A percentile compares a stretch with the other conserved stretches of the same genome.
These are phyloP conservation scores for Apantesis nais DNA, from an alignment of 2,888 invertebrate species.

Conservation along the genomic window DNA sequence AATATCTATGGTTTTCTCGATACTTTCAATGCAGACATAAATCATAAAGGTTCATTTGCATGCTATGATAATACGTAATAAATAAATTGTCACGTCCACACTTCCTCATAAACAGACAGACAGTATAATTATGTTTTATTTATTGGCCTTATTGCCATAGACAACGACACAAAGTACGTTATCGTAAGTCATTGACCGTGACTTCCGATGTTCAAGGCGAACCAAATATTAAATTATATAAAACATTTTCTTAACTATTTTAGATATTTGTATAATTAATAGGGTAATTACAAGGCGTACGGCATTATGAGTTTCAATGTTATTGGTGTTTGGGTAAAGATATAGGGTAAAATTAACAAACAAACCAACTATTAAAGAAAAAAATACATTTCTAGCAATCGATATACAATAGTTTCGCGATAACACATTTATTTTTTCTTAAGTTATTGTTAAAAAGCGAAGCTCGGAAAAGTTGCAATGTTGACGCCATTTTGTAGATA, in stretches of 20 bases:
- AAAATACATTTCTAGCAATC: too few species aligned
- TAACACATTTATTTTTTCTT: too few species aligned
- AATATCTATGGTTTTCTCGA: neutral
- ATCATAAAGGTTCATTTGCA: neutral
- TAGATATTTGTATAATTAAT: neutral
- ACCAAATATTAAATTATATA: conserved; percentile 37
- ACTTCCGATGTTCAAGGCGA: conserved; percentile 59
- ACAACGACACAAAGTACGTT: conserved; percentile 30
- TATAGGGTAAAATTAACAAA: neutral
- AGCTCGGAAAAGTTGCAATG: too few species aligned
- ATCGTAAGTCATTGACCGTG: conserved; percentile 61
- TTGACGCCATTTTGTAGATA: too few species aligned
- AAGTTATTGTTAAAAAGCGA: too few species aligned
- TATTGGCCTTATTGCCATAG: conserved; percentile 22
- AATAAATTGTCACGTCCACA: conserved; percentile 10
- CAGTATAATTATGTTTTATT: conserved; percentile 24
- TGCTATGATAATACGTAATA: neutral
- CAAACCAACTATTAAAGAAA: too few species aligned
- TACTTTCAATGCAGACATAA: neutral
- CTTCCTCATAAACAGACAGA: conserved; percentile 24
- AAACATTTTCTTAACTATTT: conserved; percentile 29
- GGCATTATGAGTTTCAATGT: too few species aligned
- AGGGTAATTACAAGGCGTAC: neutral
- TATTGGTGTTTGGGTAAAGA: neutral
- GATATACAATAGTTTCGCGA: too few species aligned